A percentile compares a stretch with the other conserved stretches of the same genome.
phyloP scores from a whole-genome alignment of 92 coral and sea anemone species.

The Anthopleura xanthogrammica region DNA sequence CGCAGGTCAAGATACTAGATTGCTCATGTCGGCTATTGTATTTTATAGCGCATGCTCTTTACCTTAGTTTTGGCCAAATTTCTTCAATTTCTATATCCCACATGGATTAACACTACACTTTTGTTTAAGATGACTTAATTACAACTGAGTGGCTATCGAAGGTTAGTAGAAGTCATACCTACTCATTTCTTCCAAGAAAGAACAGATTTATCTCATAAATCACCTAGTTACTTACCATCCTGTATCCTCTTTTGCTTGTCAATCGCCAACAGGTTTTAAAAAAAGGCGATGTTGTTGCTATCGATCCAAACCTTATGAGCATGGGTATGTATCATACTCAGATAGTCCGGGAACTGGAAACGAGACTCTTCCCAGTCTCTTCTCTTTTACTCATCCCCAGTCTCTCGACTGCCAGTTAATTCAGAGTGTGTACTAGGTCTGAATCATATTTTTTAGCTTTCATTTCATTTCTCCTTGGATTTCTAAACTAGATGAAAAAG shows the following conservation, averaged over 20 bases:
- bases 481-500: background rate
- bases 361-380: background rate
- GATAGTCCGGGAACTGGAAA: background rate
- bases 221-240: no score
- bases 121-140: background rate
- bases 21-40: no score
- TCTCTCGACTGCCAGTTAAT: background rate
- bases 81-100: background rate
- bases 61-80: background rate
- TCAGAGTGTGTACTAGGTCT: background rate
- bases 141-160: background rate
- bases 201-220: no score
- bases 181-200: no score
- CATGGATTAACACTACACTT: background rate
- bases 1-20: no score
- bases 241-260: background rate
- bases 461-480: background rate
- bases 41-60: no score
- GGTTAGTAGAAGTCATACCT: background rate
- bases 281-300: slow-evolving; percentile 32
- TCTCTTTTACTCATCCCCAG: no score
- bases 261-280: slow-evolving; percentile 22
- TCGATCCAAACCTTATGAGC: slow-evolving; percentile 42
- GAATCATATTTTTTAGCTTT: no score
- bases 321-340: slow-evolving; percentile 25